Base-by-base conservation (phyloP, 2,888 invertebrate species). In the Platycnemis pennipes region DNA sequence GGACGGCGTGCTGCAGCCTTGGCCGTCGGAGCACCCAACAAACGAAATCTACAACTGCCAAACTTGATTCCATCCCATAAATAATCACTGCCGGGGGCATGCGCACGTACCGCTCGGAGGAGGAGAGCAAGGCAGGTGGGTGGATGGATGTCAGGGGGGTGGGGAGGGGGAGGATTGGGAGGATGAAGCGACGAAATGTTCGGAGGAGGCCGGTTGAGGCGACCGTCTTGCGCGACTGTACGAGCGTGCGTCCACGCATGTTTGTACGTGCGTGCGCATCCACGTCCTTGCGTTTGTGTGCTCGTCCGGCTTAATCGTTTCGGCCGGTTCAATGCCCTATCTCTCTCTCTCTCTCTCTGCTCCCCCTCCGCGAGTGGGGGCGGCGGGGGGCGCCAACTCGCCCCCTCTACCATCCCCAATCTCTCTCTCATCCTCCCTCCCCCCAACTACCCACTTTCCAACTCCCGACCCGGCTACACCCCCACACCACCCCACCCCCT, bases 311-410 rank as follows among this genome's bases (percentile, higher is more conserved):
- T 91, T 91, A 91, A 91, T 91, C 63, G 91, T 91, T 91, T 91
- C 63, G 91, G 91, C 63, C 63, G 63, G 91, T 91, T 91, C 91
- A 91, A 63, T 63, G 91, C 91, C 91, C 91, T 91, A 77, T 77
- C 77, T 77, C 63, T 77, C 77, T 13, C n/a, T 77, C 77, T 37
- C 77, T 26, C 77, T 37, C 77, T 3, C 13, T 37, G 0, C 8
- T 7, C 63, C 19, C n/a, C 53, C 16, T 53, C 11, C 16, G 31
- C 2, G 49, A 89, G 89, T 37, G 46, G 53, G 63, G 31, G 77
- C 31, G 77, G 77, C 37, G 37, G 13, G 37, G 77, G 91, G 91
- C 91, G 91, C 91, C 91, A 91, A n/a, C n/a, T 37, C 91, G 44
- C 56, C 22, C 91, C 45, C 89, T 56, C 45, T n/a, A 31, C 46